These are phyloP conservation scores for Castor canadensis DNA, from an alignment of 2,113 vertebrate genomes.

Conservation along the genomic window DNA sequence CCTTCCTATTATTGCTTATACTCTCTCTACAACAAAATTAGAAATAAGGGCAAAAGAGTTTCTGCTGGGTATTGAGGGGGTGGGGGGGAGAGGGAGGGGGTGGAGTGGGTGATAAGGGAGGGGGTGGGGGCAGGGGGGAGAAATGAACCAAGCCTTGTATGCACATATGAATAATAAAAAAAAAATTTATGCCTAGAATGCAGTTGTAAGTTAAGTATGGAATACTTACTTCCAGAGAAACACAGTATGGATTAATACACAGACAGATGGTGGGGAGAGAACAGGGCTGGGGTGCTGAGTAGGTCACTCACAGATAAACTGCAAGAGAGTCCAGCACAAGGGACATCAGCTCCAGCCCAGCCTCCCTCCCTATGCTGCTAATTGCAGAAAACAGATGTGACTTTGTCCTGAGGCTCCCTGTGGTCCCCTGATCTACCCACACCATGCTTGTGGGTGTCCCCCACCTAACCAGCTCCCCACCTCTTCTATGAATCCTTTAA, in stretches of 20 bases:
- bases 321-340: neutral
- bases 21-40: too few relatives aligned
- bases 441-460: neutral
- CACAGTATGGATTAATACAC: neutral
- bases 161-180: too few relatives aligned
- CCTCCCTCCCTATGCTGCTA: neutral
- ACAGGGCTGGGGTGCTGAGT: neutral
- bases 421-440: neutral
- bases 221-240: neutral
- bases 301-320: neutral
- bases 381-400: neutral
- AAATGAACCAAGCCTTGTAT: too few relatives aligned
- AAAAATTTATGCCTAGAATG: too few relatives aligned
- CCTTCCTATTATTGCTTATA: too few relatives aligned
- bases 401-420: neutral
- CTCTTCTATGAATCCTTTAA: neutral
- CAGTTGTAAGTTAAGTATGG: neutral
- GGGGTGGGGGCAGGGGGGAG: too few relatives aligned
- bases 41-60: too few relatives aligned
- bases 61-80: too few relatives aligned
- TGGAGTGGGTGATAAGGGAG: too few relatives aligned
- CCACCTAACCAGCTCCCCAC: too few relatives aligned
- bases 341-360: neutral
- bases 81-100: too few relatives aligned
- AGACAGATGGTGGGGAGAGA: neutral